Percentiles rank a stretch among this genome's conserved stretches.
phyloP scores from a whole-genome alignment of 2,113 vertebrate genomes.

The Mionectes macconnelli region DNA sequence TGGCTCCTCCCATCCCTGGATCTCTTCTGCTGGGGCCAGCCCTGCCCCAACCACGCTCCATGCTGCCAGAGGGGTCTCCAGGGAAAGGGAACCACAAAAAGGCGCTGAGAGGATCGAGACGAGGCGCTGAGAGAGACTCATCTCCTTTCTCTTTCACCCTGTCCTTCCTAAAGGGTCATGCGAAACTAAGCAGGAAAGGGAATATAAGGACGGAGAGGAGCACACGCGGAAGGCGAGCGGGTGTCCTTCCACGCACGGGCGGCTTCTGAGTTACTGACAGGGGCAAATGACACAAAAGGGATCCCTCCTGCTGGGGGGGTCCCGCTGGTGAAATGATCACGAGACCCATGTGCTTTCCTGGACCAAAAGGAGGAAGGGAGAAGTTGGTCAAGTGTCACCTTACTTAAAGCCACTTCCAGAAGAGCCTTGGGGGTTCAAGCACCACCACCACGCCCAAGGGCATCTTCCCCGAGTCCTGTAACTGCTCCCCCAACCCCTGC shows the following conservation, averaged over 20 bases:
- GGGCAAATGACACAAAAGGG: constrained; percentile 54
- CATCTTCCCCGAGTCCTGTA: not conserved
- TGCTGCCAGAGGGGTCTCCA: not conserved
- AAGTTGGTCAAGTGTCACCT: constrained; percentile 13
- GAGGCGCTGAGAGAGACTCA: constrained; percentile 41
- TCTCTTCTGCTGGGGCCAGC: not conserved
- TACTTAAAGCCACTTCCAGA: constrained; percentile 20
- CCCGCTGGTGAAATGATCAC: constrained; percentile 56
- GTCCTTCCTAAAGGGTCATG: constrained; percentile 44
- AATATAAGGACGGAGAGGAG: constrained; percentile 47
- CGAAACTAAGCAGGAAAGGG: constrained; percentile 23
- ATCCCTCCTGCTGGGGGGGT: not conserved
- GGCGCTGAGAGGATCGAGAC: constrained; percentile 28
- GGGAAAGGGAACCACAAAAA: constrained; percentile 6
- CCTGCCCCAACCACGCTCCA: not conserved
- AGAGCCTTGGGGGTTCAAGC: not conserved
- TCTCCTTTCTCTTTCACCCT: constrained; percentile 57
- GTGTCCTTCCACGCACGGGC: not conserved
- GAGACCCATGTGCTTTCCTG: constrained; percentile 48
- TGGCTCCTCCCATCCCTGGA: not conserved
- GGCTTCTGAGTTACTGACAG: constrained; percentile 1
- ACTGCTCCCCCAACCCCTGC: constrained; percentile 20
- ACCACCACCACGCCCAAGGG: not conserved
- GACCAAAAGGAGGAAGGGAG: constrained; percentile 52
- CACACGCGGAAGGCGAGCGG: not conserved